Conservation (phyloP, 2,113 vertebrate genomes). For the Periophthalmus modestus region DNA sequence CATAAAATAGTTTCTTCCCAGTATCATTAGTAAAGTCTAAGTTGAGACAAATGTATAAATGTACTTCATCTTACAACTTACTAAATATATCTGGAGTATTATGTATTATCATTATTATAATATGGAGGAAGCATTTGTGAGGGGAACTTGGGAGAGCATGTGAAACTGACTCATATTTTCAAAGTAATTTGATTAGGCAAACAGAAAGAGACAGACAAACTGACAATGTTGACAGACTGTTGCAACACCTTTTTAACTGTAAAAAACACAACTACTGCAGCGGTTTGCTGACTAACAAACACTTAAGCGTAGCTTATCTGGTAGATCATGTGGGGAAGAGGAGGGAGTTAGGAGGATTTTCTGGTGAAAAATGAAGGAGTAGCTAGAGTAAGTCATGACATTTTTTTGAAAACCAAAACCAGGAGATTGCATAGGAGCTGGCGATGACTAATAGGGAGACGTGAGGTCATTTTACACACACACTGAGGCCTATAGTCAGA, state of each 20-base stretch:
- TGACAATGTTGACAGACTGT: constrained; percentile 14
- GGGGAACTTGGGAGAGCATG: constrained; percentile 1
- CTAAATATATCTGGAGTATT: neutral
- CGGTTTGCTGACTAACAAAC: constrained; percentile 23
- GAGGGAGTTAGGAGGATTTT: constrained; percentile 28
- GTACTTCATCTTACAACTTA: constrained; percentile 6
- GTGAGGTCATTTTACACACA: constrained; percentile 30
- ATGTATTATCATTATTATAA: too few relatives aligned
- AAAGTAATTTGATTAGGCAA: constrained; percentile 19
- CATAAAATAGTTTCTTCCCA: constrained; percentile 12
- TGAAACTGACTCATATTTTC: constrained; percentile 49
- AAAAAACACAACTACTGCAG: constrained; percentile 1
- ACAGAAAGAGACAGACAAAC: neutral
- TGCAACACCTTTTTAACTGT: constrained; percentile 15
- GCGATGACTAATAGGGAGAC: constrained; percentile 33
- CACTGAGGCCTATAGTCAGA: constrained; percentile 4
- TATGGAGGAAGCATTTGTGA: neutral
- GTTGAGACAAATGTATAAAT: constrained; percentile 21
- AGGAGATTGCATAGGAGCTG: constrained; percentile 38
- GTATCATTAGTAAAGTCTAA: neutral
- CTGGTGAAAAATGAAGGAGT: constrained; percentile 61
- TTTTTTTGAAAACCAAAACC: constrained; percentile 42
- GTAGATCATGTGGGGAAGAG: constrained; percentile 32
- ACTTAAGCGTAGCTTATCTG: neutral
- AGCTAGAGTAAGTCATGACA: constrained; percentile 41